Evolutionary conservation across 2,888 invertebrate species (phyloP), one percentile per base, ranked within the genome.

Genomic region (Synanthedon tipuliformis): DNA sequence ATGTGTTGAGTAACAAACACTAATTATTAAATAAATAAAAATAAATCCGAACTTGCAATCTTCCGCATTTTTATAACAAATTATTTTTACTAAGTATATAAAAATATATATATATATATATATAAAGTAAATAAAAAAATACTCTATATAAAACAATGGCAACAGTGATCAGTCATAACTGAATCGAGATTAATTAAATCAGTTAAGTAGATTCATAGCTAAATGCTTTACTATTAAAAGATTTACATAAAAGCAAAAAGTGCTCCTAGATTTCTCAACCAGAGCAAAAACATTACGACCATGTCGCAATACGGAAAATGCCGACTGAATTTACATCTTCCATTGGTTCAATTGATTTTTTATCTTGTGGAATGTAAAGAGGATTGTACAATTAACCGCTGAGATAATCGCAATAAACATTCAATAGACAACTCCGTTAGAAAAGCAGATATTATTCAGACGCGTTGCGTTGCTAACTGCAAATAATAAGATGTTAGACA

Each of bases 371-470:
- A 45, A 45, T 45, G 45, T 45, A 54, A 66, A 68, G 68, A 69
- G 66, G 66, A 64, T 63, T 66, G 56, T 59, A 55, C 57, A 55
- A 59, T 68, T 68, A 68, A 69, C 66, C 63, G 59, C 58, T 51
- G 53, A 61, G 65, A 66, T 71, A 66, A 71, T 69, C 64, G 64
- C 65, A 68, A 66, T 65, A 70, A 64, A 64, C 64, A 62, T 66
- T 64, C 62, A 69, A 65, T 67, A 65, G 62, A 59, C 63, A 59
- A 65, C 62, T 58, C 63, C 58, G 59, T 63, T 61, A 52, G 55
- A 55, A 53, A 54, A 53, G 7, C 13, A 45, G 45, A n/a, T 11
- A 45, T 45, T 45, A 45, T 45, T 45, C 5, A 45, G 4, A n/a
- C 45, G 13, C n/a, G n/a, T n/a, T 41, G 11, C 12, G 45, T 45